These are phyloP conservation scores for Spermophilus dauricus DNA, from an alignment of 2,113 vertebrate genomes.

Conservation along the genomic window DNA sequence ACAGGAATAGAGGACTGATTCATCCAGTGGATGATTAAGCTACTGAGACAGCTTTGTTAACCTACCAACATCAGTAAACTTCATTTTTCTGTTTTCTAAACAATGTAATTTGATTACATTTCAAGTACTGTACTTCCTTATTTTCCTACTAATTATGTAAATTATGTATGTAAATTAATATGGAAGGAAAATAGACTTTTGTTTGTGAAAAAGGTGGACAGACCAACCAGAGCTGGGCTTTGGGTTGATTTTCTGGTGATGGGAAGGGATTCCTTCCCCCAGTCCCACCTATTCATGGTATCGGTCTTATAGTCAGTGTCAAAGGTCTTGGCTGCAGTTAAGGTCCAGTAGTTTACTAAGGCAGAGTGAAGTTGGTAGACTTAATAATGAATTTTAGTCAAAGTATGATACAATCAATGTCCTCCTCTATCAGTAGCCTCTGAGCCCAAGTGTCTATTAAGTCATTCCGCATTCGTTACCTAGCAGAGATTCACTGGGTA, in stretches of 20 bases:
- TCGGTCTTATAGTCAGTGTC: not conserved
- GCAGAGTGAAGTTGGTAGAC: not conserved
- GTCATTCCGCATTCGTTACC: not conserved
- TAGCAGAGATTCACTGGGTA: not conserved
- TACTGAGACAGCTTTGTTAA: slow-evolving; percentile 53
- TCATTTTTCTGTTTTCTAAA: slow-evolving; percentile 80
- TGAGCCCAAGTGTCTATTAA: not conserved
- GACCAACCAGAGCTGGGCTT: not conserved
- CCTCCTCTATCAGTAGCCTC: not conserved
- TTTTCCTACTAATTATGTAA: slow-evolving; percentile 79
- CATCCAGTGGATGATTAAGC: slow-evolving; percentile 57
- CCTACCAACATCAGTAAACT: slow-evolving; percentile 26
- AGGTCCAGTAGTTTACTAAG: not conserved
- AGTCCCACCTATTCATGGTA: too few species aligned
- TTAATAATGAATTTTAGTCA: not conserved
- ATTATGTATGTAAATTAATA: slow-evolving; percentile 68
- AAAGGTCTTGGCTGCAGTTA: not conserved
- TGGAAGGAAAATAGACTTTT: slow-evolving; percentile 1
- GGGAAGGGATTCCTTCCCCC: not conserved
- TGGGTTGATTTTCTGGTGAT: slow-evolving; percentile 12
- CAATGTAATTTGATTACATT: slow-evolving; percentile 77
- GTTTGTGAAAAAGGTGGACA: slow-evolving; percentile 58
- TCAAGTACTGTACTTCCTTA: slow-evolving; percentile 66
- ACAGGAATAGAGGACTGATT: slow-evolving; percentile 65
- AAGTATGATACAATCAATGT: not conserved